Percentiles rank a stretch among this genome's conserved stretches.
Conservation (phyloP, 2,797 vertebrate genomes). For the Salmo trutta region DNA sequence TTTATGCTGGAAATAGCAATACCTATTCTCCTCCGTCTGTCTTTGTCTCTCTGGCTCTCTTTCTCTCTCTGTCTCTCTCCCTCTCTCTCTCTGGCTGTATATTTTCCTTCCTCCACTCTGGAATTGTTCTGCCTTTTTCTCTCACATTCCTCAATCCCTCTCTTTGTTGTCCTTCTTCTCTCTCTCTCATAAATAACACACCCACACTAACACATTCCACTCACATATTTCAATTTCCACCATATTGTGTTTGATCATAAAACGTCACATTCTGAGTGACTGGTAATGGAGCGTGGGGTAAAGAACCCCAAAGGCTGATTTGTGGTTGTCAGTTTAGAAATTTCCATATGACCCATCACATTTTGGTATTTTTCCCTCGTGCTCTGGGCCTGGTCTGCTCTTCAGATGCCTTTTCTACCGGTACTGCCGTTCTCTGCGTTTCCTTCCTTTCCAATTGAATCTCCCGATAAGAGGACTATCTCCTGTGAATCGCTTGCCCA, state of each 20-base stretch:
- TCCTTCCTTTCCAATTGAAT: background rate
- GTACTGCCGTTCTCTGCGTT: background rate
- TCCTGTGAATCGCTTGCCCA: background rate
- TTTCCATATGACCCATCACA: slow-evolving; percentile 59
- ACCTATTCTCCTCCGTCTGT: slow-evolving; percentile 30
- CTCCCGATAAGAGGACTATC: background rate
- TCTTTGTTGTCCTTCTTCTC: background rate
- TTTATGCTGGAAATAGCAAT: slow-evolving; percentile 69
- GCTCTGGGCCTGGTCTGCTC: background rate
- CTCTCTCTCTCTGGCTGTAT: slow-evolving; percentile 1
- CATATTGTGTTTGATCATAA: slow-evolving; percentile 27
- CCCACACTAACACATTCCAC: slow-evolving; percentile 5
- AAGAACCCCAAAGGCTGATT: slow-evolving; percentile 47
- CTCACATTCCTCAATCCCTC: background rate
- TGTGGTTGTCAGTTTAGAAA: slow-evolving; percentile 57
- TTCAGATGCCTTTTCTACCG: background rate
- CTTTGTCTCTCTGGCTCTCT: background rate
- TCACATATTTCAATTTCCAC: slow-evolving; percentile 36
- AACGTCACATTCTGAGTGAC: slow-evolving; percentile 27
- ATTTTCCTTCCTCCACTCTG: background rate
- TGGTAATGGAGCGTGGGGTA: slow-evolving; percentile 2
- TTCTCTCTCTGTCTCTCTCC: too few relatives aligned
- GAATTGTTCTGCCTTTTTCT: background rate
- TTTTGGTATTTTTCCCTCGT: slow-evolving; percentile 21
- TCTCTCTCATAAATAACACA: background rate